A percentile compares a stretch with the other conserved stretches of the same genome.
phyloP scores from a whole-genome alignment of 2,888 invertebrate species.

The Branchellion lobata region DNA sequence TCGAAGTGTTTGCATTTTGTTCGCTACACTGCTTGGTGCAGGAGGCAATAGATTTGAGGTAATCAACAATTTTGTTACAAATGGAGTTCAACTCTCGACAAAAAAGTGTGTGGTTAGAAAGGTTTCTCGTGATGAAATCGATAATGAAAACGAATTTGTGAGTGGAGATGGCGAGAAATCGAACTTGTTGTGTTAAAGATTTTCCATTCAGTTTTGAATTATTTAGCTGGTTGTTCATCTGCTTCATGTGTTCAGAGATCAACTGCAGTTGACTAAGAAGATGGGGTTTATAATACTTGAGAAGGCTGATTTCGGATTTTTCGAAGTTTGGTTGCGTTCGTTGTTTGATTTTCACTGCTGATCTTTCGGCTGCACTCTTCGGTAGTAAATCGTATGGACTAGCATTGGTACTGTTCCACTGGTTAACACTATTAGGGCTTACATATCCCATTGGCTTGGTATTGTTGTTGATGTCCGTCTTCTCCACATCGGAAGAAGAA shows the following conservation, averaged over 20 bases:
- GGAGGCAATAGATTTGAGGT: neutral
- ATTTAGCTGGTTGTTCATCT: neutral
- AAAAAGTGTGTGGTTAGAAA: neutral
- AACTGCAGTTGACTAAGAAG: neutral
- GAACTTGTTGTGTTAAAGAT: neutral
- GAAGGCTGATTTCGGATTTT: neutral
- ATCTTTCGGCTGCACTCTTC: too few species aligned
- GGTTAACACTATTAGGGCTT: neutral
- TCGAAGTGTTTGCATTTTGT: neutral
- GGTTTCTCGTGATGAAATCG: neutral
- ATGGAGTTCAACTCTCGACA: neutral
- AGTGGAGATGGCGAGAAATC: neutral
- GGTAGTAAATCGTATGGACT: neutral
- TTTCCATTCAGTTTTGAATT: neutral
- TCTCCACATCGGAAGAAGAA: neutral
- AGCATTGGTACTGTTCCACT: neutral
- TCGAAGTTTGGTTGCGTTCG: constrained; percentile 8
- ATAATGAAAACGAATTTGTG: neutral
- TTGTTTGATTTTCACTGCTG: neutral
- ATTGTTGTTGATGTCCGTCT: neutral
- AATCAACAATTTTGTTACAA: neutral
- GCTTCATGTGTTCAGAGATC: neutral
- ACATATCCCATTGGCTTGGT: neutral
- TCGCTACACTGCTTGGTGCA: neutral
- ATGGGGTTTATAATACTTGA: neutral